A percentile compares a stretch with the other conserved stretches of the same genome.
phyloP scores from a whole-genome alignment of 2,888 invertebrate species.

The Cerceris rybyensis region DNA sequence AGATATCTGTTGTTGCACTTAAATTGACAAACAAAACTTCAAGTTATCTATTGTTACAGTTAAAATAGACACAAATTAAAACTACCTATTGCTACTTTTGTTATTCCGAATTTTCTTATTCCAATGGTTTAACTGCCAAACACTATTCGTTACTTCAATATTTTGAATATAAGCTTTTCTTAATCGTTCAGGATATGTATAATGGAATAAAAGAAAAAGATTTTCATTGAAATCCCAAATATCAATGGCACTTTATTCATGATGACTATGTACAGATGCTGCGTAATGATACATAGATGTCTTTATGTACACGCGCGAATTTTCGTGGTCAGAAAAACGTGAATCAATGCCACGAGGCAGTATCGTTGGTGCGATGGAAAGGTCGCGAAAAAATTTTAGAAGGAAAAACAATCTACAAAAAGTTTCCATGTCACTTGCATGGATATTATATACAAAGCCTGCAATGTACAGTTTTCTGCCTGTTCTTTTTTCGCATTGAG shows the following conservation, averaged over 20 bases:
- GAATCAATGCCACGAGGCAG: constrained; percentile 40
- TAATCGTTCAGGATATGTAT: neutral
- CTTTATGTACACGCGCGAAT: constrained; percentile 67
- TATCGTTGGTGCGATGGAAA: constrained; percentile 28
- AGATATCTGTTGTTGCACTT: no score
- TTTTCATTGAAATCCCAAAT: constrained; percentile 52
- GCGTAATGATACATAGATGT: constrained; percentile 65
- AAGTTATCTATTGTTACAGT: no score
- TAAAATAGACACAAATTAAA: no score
- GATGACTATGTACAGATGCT: constrained; percentile 78
- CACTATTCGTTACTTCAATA: neutral
- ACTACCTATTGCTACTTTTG: no score
- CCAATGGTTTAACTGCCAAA: no score
- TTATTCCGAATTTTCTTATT: no score
- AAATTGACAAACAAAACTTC: no score
- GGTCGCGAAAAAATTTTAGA: constrained; percentile 31
- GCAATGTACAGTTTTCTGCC: constrained; percentile 64
- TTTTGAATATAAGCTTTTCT: neutral
- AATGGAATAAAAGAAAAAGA: neutral
- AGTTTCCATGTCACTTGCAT: constrained; percentile 38
- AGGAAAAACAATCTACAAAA: constrained; percentile 56
- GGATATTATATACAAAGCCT: constrained; percentile 68
- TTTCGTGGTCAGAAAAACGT: constrained; percentile 50
- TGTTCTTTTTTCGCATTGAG: constrained; percentile 13
- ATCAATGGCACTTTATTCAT: constrained; percentile 79